Percentiles rank a stretch among this genome's conserved stretches.
phyloP scores from a whole-genome alignment of 1,140 invertebrate species.

The Macrosteles quadrilineatus region DNA sequence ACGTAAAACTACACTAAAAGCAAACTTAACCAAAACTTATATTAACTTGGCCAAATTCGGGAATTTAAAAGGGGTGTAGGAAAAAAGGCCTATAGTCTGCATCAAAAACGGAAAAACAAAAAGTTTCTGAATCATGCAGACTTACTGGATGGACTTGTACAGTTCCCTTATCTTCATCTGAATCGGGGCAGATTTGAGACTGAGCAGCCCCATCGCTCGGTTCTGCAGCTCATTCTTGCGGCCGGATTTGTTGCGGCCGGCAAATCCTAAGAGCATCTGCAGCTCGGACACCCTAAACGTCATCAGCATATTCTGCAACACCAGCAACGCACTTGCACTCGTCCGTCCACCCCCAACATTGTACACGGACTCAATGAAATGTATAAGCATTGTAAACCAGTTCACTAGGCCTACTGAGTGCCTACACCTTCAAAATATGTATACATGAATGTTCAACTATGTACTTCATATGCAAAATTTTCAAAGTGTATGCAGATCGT shows the following conservation, averaged over 20 bases:
- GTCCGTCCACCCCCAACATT: background rate
- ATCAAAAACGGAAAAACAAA: no score
- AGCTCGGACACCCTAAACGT: slow-evolving; percentile 83
- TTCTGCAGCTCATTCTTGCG: slow-evolving; percentile 83
- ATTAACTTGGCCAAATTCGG: slow-evolving; percentile 20
- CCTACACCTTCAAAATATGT: no score
- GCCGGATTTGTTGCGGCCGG: slow-evolving; percentile 82
- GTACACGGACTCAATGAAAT: background rate
- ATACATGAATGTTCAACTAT: no score
- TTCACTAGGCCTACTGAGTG: no score
- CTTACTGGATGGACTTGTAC: slow-evolving; percentile 71
- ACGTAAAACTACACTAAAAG: no score
- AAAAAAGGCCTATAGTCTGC: no score
- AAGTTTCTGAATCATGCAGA: slow-evolving; percentile 33
- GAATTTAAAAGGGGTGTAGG: no score
- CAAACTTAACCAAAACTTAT: slow-evolving; percentile 5
- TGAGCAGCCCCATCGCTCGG: slow-evolving; percentile 75
- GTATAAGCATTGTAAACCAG: background rate
- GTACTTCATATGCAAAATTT: no score
- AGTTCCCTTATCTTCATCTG: slow-evolving; percentile 80
- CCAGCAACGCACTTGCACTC: slow-evolving; percentile 24
- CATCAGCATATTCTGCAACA: slow-evolving; percentile 72
- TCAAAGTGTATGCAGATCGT: no score
- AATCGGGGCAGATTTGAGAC: slow-evolving; percentile 68
- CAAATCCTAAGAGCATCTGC: slow-evolving; percentile 80